phyloP scores from a whole-genome alignment of 2,888 invertebrate genomes.

The Pemphredon lugubris region DNA sequence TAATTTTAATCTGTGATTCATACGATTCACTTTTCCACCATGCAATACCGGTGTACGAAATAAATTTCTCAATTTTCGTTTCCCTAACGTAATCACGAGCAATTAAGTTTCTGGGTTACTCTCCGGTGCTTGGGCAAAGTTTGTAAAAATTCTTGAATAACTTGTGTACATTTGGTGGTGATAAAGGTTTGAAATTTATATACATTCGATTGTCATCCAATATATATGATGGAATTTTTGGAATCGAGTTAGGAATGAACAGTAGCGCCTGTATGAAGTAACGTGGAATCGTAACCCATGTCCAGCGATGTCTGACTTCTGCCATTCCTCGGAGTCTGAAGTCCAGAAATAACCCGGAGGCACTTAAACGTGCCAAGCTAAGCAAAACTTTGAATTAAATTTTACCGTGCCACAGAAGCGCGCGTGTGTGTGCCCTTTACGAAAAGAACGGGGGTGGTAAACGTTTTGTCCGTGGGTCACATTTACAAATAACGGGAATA shows the following conservation, averaged over 20 bases:
- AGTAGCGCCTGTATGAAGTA: slow-evolving; percentile 46
- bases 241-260: background rate
- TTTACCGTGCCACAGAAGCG: slow-evolving; percentile 31
- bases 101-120: too few relatives aligned
- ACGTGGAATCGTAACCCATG: slow-evolving; percentile 59
- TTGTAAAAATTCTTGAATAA: too few relatives aligned
- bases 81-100: too few relatives aligned
- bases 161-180: too few relatives aligned
- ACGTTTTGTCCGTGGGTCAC: too few relatives aligned
- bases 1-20: slow-evolving; percentile 51
- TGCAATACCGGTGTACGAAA: too few relatives aligned
- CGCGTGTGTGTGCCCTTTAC: slow-evolving; percentile 2
- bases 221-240: background rate
- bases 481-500: slow-evolving; percentile 54
- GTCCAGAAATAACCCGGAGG: slow-evolving; percentile 69
- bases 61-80: too few relatives aligned
- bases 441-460: too few relatives aligned
- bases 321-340: slow-evolving; percentile 16
- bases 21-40: slow-evolving; percentile 9
- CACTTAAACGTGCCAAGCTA: slow-evolving; percentile 68
- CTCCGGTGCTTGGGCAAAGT: too few relatives aligned
- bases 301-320: slow-evolving; percentile 53
- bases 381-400: slow-evolving; percentile 65
- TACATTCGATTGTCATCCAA: background rate
- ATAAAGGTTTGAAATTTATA: background rate